Base-by-base conservation (phyloP, 2,888 invertebrate genomes). In the Xestia rhomboidea region DNA sequence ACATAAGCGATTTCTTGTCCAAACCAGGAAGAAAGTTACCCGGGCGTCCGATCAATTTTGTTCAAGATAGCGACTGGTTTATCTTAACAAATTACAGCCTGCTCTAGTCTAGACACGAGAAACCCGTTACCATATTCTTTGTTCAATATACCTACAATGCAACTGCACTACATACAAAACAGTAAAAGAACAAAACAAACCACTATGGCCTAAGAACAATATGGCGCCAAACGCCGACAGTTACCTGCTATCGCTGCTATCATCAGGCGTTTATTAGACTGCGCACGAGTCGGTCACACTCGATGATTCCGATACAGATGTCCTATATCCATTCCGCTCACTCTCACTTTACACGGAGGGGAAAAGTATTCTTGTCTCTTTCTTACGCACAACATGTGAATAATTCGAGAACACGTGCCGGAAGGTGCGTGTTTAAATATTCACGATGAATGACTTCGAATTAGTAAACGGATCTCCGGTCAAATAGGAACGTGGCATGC, bases 241-340 rank as follows among this genome's bases (percentile, higher is more conserved):
- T 87, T 84, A 85, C 81, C 63, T 75, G 77, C 90, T 91, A 91
- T 91, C 91, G 83, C 38, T 67, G 89, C 90, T 90, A 94, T 93
- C 90, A 81, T 93, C 90, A 81, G 87, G 83, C 86, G 90, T 86
- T 89, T 89, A 89, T 90, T 88, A 91, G 90, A 88, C 83, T 90
- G 93, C 93, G 93, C 93, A 94, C 93, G 92, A 93, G 93, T 90
- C 91, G 86, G 93, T 93, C 91, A 93, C 94, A 91, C 93, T 85
- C 76, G 86, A 84, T 92, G 92, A 90, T 88, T 92, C 87, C 87
- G 90, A 91, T 90, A 91, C 92, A 88, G 87, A 93, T 91, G 92
- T 86, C 89, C 84, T 90, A 81, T 87, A 75, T 49, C 78, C 57
- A 30, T 84, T 79, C n/a, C 83, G 2, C 76, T 89, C 71, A 24